Conservation (phyloP, 2,113 vertebrate genomes). For the Dromas ardeola region DNA sequence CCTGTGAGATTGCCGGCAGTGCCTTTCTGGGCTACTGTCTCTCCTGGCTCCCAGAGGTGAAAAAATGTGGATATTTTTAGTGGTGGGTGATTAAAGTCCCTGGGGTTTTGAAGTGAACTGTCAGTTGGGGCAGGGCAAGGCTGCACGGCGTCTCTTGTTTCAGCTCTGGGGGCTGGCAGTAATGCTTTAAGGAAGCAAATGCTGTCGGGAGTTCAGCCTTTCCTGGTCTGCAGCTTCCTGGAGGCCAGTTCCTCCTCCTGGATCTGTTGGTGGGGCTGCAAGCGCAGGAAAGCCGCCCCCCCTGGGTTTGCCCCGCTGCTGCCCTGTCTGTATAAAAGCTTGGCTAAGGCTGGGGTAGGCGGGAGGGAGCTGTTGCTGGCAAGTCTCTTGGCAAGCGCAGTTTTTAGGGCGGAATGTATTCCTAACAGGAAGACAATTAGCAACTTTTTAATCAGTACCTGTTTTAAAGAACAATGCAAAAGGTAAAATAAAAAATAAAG, state of each 20-base stretch:
- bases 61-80: background rate
- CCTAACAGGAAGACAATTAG: background rate
- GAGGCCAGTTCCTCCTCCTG: background rate
- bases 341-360: background rate
- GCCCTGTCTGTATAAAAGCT: background rate
- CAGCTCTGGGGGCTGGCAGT: background rate
- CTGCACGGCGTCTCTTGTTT: background rate
- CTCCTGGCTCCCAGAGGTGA: background rate
- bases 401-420: background rate
- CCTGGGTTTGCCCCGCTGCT: background rate
- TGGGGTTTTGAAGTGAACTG: background rate
- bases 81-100: background rate
- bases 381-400: background rate
- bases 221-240: background rate
- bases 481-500: background rate
- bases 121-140: background rate
- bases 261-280: background rate
- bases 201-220: background rate
- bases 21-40: background rate
- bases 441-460: background rate
- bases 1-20: background rate
- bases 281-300: background rate
- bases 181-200: background rate
- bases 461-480: background rate
- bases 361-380: background rate